Percentiles rank a stretch among this genome's conserved stretches.
Conservation (phyloP, 2,113 vertebrate species). For the Engraulis encrasicolus region DNA sequence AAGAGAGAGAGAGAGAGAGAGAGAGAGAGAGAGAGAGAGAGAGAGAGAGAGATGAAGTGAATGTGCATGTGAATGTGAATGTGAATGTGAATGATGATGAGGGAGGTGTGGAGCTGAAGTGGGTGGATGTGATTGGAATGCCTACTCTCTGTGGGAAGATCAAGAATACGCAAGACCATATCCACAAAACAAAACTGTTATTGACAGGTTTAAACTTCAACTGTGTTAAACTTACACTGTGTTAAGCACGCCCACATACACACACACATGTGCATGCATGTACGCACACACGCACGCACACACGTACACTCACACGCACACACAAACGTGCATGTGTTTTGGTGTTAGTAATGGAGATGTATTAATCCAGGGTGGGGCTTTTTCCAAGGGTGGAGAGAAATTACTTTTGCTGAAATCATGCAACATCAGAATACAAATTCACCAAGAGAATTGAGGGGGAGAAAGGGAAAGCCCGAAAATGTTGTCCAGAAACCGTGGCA, state of each 20-base stretch:
- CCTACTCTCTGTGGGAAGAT: background rate
- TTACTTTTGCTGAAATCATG: background rate
- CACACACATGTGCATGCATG: background rate
- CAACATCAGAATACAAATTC: background rate
- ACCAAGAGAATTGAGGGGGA: background rate
- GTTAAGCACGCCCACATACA: background rate
- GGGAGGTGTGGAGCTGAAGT: constrained; percentile 8
- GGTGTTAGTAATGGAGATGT: background rate
- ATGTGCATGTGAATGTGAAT: no score
- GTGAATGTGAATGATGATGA: background rate
- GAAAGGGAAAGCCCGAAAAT: background rate
- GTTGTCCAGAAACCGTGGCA: background rate
- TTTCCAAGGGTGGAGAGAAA: background rate
- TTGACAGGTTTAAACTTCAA: background rate
- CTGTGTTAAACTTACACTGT: no score
- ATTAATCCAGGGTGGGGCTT: constrained; percentile 5
- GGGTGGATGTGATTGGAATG: background rate
- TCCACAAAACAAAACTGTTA: background rate
- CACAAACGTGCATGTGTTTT: background rate
- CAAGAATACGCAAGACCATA: background rate
- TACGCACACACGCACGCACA: background rate
- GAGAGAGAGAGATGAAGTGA: background rate
- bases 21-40: background rate
- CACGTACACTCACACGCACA: background rate
- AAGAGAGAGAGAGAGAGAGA: no score